Conservation (phyloP, 2,888 invertebrate species). For the Keiferia lycopersicella region DNA sequence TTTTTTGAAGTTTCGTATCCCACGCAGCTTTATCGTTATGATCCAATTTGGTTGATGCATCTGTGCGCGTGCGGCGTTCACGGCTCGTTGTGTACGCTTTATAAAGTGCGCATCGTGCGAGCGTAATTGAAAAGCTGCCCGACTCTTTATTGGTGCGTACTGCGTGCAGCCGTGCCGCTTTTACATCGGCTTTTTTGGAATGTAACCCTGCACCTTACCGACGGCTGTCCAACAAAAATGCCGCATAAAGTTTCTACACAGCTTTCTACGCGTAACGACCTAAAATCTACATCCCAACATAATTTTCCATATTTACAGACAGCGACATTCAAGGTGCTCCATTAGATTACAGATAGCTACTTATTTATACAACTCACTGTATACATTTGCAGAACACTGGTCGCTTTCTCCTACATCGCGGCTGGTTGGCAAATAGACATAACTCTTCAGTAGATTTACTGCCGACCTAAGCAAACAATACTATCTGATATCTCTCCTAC, state of each 20-base stretch:
- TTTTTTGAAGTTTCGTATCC: too few species aligned
- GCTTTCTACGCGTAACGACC: constrained; percentile 18
- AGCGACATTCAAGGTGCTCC: constrained; percentile 17
- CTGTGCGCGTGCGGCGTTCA: constrained; percentile 15
- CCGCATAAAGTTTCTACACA: constrained; percentile 16
- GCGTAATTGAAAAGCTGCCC: constrained; percentile 22
- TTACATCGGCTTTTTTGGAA: constrained; percentile 25
- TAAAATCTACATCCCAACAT: constrained; percentile 19
- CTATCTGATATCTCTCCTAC: constrained; percentile 19
- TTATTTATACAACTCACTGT: constrained; percentile 13
- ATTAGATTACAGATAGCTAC: constrained; percentile 21
- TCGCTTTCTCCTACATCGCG: constrained; percentile 18
- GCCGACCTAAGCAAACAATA: constrained; percentile 22
- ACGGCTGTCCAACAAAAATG: constrained; percentile 13
- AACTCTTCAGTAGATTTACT: constrained; percentile 20
- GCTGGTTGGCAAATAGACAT: constrained; percentile 21
- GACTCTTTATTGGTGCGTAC: constrained; percentile 21
- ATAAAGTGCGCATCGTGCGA: constrained; percentile 21
- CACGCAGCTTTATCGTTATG: not conserved
- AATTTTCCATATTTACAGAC: constrained; percentile 20
- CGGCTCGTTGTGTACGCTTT: constrained; percentile 16
- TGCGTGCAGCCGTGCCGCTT: constrained; percentile 15
- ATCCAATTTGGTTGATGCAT: not conserved
- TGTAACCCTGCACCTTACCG: constrained; percentile 11
- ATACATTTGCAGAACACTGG: constrained; percentile 22